phyloP scores from a whole-genome alignment of 2,888 invertebrate species.

The Chrysomela aeneicollis region DNA sequence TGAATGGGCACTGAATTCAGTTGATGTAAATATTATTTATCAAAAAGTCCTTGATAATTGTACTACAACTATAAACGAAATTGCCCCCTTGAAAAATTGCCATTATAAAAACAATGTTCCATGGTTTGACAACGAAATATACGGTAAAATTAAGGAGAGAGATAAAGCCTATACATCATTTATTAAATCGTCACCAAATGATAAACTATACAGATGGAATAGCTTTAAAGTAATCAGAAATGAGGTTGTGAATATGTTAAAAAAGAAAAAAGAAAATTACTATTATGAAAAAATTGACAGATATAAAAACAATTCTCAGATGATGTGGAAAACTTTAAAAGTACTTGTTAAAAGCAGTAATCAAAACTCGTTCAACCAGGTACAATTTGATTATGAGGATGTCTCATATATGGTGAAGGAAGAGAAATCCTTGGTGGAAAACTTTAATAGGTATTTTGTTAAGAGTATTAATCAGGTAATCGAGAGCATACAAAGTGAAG shows the following conservation, averaged over 20 bases:
- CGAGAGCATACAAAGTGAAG: slow-evolving; percentile 5
- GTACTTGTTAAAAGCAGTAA: background rate
- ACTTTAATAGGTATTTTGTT: too few species aligned
- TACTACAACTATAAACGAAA: background rate
- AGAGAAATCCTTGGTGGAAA: too few species aligned
- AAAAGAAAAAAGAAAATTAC: slow-evolving; percentile 8
- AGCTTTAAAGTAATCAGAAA: background rate
- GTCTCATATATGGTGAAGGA: too few species aligned
- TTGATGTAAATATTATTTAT: slow-evolving; percentile 13
- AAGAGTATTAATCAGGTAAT: too few species aligned
- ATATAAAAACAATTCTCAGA: slow-evolving; percentile 7
- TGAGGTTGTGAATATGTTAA: background rate
- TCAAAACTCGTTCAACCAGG: background rate
- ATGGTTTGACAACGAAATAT: slow-evolving; percentile 4
- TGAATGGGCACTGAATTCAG: slow-evolving; percentile 5
- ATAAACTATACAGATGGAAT: slow-evolving; percentile 7
- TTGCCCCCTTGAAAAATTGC: background rate
- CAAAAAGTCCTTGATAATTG: slow-evolving; percentile 9
- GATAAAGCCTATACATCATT: background rate
- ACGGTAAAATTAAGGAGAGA: background rate
- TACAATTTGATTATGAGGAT: slow-evolving; percentile 4
- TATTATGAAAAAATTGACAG: slow-evolving; percentile 14
- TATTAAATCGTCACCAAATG: background rate
- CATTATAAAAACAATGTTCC: slow-evolving; percentile 8
- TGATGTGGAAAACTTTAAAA: slow-evolving; percentile 12